phyloP scores from a whole-genome alignment of 2,113 vertebrate species.

The Tragelaphus scriptus region DNA sequence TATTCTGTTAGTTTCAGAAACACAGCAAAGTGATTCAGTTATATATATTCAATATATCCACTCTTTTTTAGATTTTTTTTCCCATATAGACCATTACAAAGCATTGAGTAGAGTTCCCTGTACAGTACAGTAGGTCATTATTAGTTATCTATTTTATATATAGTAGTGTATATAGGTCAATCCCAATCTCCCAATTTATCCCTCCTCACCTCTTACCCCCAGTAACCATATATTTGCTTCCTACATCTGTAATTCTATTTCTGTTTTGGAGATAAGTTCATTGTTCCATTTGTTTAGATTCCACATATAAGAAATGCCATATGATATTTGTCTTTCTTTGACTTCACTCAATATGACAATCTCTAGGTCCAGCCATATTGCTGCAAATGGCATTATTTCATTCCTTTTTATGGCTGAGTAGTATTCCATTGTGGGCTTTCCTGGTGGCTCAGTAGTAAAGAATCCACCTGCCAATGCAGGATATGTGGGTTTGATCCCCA shows the following conservation, averaged over 20 bases:
- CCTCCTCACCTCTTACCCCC: not conserved
- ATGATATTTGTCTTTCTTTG: not conserved
- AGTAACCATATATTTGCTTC: not conserved
- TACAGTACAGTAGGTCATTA: not conserved
- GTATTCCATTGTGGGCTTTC: not conserved
- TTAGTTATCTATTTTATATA: not conserved
- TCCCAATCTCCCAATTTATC: not conserved
- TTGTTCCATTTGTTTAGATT: not conserved
- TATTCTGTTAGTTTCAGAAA: not conserved
- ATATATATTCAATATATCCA: not conserved
- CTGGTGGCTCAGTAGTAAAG: not conserved
- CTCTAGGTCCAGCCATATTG: not conserved
- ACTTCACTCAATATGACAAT: not conserved
- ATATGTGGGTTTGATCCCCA: not conserved
- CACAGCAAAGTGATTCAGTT: not conserved
- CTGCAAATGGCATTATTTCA: not conserved
- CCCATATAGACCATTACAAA: not conserved
- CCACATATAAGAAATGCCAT: not conserved
- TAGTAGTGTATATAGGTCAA: not conserved
- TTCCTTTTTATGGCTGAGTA: not conserved
- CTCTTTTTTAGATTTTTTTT: not conserved
- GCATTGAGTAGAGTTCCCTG: not conserved
- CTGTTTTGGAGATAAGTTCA: not conserved
- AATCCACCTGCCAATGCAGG: not conserved
- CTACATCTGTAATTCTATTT: not conserved